Evolutionary conservation across 2,888 invertebrate species (phyloP).

Genomic region (Dorcus parallelipipedus): DNA sequence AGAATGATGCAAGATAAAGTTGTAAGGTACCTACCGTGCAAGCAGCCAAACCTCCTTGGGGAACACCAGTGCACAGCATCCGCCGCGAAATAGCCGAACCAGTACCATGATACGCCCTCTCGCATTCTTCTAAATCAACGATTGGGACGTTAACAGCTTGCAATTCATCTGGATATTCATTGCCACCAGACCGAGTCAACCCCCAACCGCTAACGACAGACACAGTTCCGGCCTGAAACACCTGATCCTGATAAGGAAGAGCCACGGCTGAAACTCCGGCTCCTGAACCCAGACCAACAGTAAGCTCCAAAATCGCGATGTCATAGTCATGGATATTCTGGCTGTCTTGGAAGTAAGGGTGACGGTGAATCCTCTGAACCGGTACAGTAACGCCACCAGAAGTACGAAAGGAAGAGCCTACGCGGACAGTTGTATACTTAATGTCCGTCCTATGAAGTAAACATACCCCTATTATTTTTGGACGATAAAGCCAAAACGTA

Average conservation of each 20-base stretch:
- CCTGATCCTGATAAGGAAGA: conserved; percentile 10
- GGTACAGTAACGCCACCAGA: conserved; percentile 8
- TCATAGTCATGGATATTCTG: background rate
- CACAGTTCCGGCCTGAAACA: conserved; percentile 3
- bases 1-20: no score
- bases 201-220: conserved; percentile 26
- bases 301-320: background rate
- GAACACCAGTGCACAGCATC: conserved; percentile 80
- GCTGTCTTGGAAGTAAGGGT: background rate
- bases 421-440: conserved; percentile 8
- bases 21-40: conserved; percentile 24
- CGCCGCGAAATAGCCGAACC: conserved; percentile 56
- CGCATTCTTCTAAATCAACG: conserved; percentile 1
- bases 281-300: background rate
- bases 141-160: conserved; percentile 8
- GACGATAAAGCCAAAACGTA: background rate
- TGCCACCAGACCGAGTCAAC: background rate
- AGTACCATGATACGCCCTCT: background rate
- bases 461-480: background rate
- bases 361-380: conserved; percentile 8
- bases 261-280: conserved; percentile 45
- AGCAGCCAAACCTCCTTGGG: conserved; percentile 39
- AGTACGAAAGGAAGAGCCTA: conserved; percentile 13
- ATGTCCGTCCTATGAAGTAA: no score
- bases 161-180: background rate